Conservation (phyloP, 2,888 invertebrate species). For the Odontothrips loti region DNA sequence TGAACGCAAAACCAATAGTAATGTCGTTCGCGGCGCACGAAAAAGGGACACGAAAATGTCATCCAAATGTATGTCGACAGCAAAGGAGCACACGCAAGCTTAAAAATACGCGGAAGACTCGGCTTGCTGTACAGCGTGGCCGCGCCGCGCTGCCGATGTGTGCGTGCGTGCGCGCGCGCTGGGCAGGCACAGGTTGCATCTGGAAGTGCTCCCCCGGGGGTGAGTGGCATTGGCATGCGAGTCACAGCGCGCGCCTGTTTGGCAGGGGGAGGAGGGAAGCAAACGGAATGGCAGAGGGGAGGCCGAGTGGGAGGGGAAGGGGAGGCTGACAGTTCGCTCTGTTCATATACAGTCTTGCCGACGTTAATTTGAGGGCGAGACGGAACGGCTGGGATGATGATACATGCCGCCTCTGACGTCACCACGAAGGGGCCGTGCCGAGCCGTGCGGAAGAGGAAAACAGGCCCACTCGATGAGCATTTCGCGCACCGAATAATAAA, state of each 20-base stretch:
- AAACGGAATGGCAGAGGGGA: background rate
- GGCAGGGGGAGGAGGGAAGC: background rate
- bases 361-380: slow-evolving; percentile 1
- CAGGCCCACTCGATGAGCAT: too few relatives aligned
- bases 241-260: slow-evolving; percentile 1
- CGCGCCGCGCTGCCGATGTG: background rate
- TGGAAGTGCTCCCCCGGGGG: slow-evolving; percentile 1
- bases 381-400: background rate
- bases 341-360: slow-evolving; percentile 11
- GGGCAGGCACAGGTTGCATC: slow-evolving; percentile 13
- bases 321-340: background rate
- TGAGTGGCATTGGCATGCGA: background rate
- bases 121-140: too few relatives aligned
- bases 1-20: too few relatives aligned
- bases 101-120: too few relatives aligned
- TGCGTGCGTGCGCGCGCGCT: background rate
- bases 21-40: too few relatives aligned
- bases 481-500: too few relatives aligned
- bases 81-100: too few relatives aligned
- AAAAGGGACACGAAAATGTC: too few relatives aligned
- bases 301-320: background rate
- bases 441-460: too few relatives aligned
- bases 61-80: too few relatives aligned
- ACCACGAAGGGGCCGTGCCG: background rate
- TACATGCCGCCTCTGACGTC: background rate